Conservation (phyloP, 2,797 vertebrate genomes). For the Protosalanx chinensis region DNA sequence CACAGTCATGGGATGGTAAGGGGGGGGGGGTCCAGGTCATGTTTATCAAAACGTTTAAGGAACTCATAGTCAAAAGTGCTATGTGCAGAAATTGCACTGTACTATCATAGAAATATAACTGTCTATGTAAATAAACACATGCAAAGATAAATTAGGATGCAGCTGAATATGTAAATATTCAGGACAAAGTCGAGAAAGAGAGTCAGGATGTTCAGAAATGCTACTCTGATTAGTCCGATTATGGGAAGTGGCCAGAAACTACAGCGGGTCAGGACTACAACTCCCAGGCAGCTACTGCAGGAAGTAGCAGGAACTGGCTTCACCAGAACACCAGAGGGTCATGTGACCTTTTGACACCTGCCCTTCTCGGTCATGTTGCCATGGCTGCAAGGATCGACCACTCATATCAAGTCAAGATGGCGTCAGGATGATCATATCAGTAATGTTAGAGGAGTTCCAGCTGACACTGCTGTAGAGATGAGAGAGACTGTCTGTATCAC, state of each 20-base stretch:
- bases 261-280: not conserved
- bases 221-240: constrained; percentile 33
- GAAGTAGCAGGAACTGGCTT: constrained; percentile 37
- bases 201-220: constrained; percentile 33
- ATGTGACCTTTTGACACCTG: constrained; percentile 39
- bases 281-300: not conserved
- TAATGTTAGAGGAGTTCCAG: constrained; percentile 9
- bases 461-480: constrained; percentile 36
- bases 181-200: constrained; percentile 53
- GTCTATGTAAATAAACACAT: constrained; percentile 79
- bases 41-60: constrained; percentile 56
- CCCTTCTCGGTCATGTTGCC: constrained; percentile 21
- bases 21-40: constrained; percentile 24
- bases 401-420: constrained; percentile 35
- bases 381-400: constrained; percentile 46
- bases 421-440: constrained; percentile 34
- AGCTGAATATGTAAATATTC: constrained; percentile 74
- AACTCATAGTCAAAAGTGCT: constrained; percentile 78
- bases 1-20: not conserved
- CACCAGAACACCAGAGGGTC: constrained; percentile 45
- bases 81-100: constrained; percentile 78
- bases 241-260: constrained; percentile 37
- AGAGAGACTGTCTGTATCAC: constrained; percentile 29
- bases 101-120: constrained; percentile 77
- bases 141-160: constrained; percentile 73